phyloP scores from a whole-genome alignment of 2,888 invertebrate genomes.

The Scrobipalpa atriplicella region DNA sequence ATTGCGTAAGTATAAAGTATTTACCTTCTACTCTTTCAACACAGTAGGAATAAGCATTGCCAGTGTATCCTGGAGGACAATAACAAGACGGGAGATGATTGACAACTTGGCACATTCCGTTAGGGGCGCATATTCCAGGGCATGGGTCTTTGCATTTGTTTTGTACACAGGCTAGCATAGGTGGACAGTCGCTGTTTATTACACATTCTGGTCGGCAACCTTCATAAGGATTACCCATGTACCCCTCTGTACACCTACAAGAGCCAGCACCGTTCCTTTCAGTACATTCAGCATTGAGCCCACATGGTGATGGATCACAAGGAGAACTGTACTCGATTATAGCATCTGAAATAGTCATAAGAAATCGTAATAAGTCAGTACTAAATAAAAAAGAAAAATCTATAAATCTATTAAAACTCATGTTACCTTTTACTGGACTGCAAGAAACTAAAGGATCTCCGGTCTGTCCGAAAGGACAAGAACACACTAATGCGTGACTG shows the following conservation, averaged over 20 bases:
- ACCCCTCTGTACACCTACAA: slow-evolving; percentile 86
- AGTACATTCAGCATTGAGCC: slow-evolving; percentile 84
- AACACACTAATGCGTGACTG: slow-evolving; percentile 87
- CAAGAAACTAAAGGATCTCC: slow-evolving; percentile 85
- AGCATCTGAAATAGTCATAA: slow-evolving; percentile 57
- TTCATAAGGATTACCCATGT: slow-evolving; percentile 74
- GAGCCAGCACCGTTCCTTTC: slow-evolving; percentile 86
- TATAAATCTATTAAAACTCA: background rate
- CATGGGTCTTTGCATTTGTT: slow-evolving; percentile 92
- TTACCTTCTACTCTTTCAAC: slow-evolving; percentile 69
- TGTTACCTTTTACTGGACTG: slow-evolving; percentile 66
- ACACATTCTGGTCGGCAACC: slow-evolving; percentile 93
- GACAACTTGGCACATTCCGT: slow-evolving; percentile 88
- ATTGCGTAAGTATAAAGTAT: background rate
- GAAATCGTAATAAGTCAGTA: slow-evolving; percentile 12
- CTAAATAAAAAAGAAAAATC: background rate
- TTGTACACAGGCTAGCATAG: slow-evolving; percentile 88
- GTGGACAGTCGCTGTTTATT: slow-evolving; percentile 90
- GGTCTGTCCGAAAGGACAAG: slow-evolving; percentile 83
- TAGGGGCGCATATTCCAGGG: slow-evolving; percentile 87
- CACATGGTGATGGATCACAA: slow-evolving; percentile 88
- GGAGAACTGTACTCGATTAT: slow-evolving; percentile 78
- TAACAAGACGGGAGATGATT: slow-evolving; percentile 90
- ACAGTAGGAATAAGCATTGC: slow-evolving; percentile 87
- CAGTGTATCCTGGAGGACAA: slow-evolving; percentile 86